These are phyloP conservation scores for Ephestia elutella DNA, from an alignment of 1,140 invertebrate genomes.

Conservation along the genomic window DNA sequence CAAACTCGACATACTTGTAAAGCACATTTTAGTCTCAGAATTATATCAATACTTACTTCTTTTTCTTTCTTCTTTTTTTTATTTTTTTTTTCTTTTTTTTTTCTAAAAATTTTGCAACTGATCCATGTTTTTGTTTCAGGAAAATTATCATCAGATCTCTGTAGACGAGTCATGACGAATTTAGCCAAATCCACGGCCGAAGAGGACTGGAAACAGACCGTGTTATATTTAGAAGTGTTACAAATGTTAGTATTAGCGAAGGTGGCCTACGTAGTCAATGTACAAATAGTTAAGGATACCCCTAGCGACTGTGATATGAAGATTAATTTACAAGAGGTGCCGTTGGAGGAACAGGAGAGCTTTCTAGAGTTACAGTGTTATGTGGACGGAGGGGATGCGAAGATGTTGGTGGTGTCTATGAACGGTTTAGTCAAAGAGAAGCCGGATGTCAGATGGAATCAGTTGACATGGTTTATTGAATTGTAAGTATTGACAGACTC, in stretches of 20 bases:
- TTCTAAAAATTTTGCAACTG: too few relatives aligned
- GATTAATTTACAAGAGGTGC: conserved; percentile 53
- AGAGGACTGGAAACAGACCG: conserved; percentile 50
- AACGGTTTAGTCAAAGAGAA: conserved; percentile 53
- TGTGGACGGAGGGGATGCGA: conserved; percentile 42
- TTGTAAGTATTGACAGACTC: conserved; percentile 46
- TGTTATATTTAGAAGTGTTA: conserved; percentile 55
- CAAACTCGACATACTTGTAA: too few relatives aligned
- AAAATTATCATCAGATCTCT: conserved; percentile 51
- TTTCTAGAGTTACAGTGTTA: conserved; percentile 61
- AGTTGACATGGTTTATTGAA: conserved; percentile 57
- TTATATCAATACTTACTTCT: too few relatives aligned
- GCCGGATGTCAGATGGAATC: conserved; percentile 51
- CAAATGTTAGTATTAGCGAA: conserved; percentile 48
- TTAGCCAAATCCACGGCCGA: conserved; percentile 43
- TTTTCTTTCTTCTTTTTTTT: too few relatives aligned
- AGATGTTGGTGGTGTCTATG: conserved; percentile 43
- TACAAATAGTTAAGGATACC: conserved; percentile 62
- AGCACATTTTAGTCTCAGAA: too few relatives aligned
- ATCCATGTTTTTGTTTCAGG: conserved; percentile 46
- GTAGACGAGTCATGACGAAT: conserved; percentile 43
- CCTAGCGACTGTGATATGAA: conserved; percentile 52
- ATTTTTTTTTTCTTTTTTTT: too few relatives aligned
- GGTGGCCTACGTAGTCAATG: conserved; percentile 57
- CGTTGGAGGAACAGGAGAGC: conserved; percentile 37